Base-by-base conservation (phyloP, 1,140 invertebrate genomes). In the Lamellibrachia luymesi region DNA sequence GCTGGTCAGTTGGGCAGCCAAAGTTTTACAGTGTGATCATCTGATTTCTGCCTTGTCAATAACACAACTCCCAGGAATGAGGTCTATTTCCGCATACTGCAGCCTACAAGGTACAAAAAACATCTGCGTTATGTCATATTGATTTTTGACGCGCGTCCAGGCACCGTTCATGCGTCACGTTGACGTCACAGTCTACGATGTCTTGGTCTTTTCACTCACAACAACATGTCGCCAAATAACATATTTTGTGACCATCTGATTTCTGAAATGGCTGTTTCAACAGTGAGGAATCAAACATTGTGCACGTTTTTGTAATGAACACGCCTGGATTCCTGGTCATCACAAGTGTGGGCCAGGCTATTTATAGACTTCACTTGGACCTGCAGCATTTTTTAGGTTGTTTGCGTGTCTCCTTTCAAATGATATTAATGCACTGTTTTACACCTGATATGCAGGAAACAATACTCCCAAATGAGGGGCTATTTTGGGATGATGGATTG, bases 61-160 rank as follows among this genome's bases (percentile, higher is more conserved):
- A 80, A 22, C 25, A 80, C 64, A 22, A 80, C 17, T 80, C 13
- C 25, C 64, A 17, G 13, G 64, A 80, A 80, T 22, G 4, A 80
- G 64, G 13, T 80, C 64, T 80, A 22, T 6, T 17, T 22, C 64
- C 64, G 25, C 17, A 22, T 80, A 22, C 64, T 80, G 64, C 17
- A 22, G 8, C 64, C 64, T 17, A 8, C 8, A 80, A 80, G 64
- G 17, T 4, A 8, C 7, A 80, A 80, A 80, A 80, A 80, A 80
- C 64, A 80, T 80, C 64, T 80, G 64, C 64, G 64, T 80, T 80
- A 80, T 80, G 64, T 80, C 64, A 80, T 80, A 80, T 80, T 80
- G 64, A 80, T 80, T 80, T 80, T 80, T 80, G 64, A 80, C 64
- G 13, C 64, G 13, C 17, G 64, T 80, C 64, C 64, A 80, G 64